Base-by-base conservation (phyloP, 2,113 vertebrate genomes). In the Sebastes fasciatus region DNA sequence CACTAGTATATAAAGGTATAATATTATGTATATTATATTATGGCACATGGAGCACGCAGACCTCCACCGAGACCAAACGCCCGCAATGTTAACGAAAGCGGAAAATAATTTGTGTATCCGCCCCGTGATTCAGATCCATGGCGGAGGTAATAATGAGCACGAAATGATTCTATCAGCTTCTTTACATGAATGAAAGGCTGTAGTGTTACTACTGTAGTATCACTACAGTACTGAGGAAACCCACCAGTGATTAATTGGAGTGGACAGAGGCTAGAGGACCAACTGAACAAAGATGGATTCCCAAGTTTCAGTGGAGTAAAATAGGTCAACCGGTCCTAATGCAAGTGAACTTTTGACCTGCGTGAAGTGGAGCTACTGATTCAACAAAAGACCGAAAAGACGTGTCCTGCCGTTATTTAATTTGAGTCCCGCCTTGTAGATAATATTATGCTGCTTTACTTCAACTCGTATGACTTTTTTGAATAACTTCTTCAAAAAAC, bases 271-370 rank as follows among this genome's bases (percentile, higher is more conserved):
- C 71, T 82, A 80, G 73, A 87, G 86, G 86, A 89, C 64, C 78
- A 83, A 77, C 86, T 48, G 73, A 82, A 81, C 23, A 71, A 91
- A 90, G 86, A 92, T 81, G 84, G 83, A 86, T 80, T 93, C 83
- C 79, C 74, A 90, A 93, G 88, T 93, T 95, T 89, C 67, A 83
- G 61, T 21, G 21, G 63, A 79, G 26, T 84, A 85, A 96, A 95
- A 89, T 89, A 94, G 95, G 95, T 95, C 95, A 96, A 40, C 86
- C 88, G 75, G 46, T 70, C 17, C 40, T 95, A 95, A 95, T 91
- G 90, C 8, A 85, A 1, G 16, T 95, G 93, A 95, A 96, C 95
- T 93, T 92, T 89, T 94, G 94, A 95, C 94, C 94, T 74, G 76
- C 40, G 46, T 73, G 62, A 86, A 93, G 83, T 63, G 72, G 52